Percentiles rank a stretch among this genome's conserved stretches.
These are phyloP conservation scores for Lophius americanus DNA, from an alignment of 2,797 vertebrate genomes.

Conservation along the genomic window DNA sequence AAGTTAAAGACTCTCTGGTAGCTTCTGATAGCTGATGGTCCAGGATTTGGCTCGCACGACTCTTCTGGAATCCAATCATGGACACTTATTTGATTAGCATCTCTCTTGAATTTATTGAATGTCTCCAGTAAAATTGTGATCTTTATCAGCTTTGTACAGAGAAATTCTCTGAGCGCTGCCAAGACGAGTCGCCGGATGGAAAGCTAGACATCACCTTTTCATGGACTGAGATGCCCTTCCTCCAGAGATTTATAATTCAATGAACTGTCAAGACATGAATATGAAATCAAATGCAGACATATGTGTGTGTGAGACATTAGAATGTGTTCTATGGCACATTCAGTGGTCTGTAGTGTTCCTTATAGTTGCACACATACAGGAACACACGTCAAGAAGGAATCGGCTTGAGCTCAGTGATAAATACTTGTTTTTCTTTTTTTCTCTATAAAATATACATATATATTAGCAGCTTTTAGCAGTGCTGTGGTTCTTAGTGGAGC, in stretches of 20 bases:
- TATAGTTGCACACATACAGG: background rate
- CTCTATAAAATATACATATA: background rate
- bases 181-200: constrained; percentile 16
- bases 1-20: background rate
- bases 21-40: background rate
- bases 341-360: constrained; percentile 22
- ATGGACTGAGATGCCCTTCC: constrained; percentile 19
- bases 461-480: constrained; percentile 29
- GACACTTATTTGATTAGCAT: constrained; percentile 12
- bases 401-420: constrained; percentile 11
- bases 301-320: constrained; percentile 31
- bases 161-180: constrained; percentile 15
- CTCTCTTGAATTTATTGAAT: constrained; percentile 25
- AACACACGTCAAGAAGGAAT: background rate
- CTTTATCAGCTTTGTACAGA: constrained; percentile 40
- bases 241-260: constrained; percentile 55
- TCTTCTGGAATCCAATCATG: constrained; percentile 32
- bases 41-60: background rate
- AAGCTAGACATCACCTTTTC: constrained; percentile 39
- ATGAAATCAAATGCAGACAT: constrained; percentile 22
- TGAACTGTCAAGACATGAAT: constrained; percentile 57
- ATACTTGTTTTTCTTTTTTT: constrained; percentile 33
- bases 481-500: constrained; percentile 35
- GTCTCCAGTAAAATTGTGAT: constrained; percentile 39
- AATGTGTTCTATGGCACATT: constrained; percentile 37